A percentile compares a stretch with the other conserved stretches of the same genome.
These are phyloP conservation scores for Rhineura floridana DNA, from an alignment of 2,113 vertebrate species.

Conservation along the genomic window DNA sequence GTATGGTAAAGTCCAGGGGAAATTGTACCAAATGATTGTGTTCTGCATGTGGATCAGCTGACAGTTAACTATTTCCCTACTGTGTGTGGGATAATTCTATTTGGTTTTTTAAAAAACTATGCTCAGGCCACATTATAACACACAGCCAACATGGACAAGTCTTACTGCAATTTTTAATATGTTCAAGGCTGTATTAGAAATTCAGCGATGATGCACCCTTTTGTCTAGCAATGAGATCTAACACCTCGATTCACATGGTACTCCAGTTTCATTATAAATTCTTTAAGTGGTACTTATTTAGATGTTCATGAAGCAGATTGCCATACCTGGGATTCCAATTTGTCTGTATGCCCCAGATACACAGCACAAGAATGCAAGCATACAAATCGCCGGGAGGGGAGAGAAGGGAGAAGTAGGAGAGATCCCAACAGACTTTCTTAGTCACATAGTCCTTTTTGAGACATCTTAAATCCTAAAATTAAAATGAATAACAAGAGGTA, in stretches of 20 bases:
- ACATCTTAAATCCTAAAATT: not conserved
- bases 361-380: not conserved
- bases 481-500: not conserved
- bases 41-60: too few relatives aligned
- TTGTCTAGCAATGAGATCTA: constrained; percentile 2
- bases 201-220: not conserved
- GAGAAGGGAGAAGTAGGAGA: too few relatives aligned
- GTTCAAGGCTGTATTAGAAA: not conserved
- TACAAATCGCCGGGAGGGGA: accelerated
- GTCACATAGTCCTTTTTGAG: not conserved
- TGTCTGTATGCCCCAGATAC: not conserved
- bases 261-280: not conserved
- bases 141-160: not conserved
- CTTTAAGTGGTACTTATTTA: constrained; percentile 6
- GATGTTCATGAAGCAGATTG: not conserved
- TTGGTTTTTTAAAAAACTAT: not conserved
- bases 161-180: not conserved
- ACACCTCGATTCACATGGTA: not conserved
- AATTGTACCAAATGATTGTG: too few relatives aligned
- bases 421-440: not conserved
- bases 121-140: not conserved
- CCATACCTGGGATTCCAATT: not conserved
- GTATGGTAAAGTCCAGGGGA: too few relatives aligned
- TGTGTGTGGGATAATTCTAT: too few relatives aligned
- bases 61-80: too few relatives aligned